Conservation (phyloP, 2,888 invertebrate species). For the Macaria liturata region DNA sequence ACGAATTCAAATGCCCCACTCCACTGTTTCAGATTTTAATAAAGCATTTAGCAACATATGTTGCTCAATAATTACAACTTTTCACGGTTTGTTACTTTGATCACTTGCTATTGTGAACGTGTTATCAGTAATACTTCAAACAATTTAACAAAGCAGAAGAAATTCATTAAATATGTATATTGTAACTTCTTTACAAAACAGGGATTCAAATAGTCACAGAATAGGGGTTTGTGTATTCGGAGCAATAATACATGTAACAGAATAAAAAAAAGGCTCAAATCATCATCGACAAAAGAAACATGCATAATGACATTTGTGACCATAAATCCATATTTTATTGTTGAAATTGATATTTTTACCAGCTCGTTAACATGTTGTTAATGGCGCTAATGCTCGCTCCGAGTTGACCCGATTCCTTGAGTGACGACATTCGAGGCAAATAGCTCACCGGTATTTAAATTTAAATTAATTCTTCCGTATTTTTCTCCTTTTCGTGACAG, state of each 20-base stretch:
- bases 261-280: too few species aligned
- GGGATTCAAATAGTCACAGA: too few species aligned
- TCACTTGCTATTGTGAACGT: too few species aligned
- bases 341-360: constrained; percentile 58
- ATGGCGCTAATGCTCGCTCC: constrained; percentile 65
- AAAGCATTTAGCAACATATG: constrained; percentile 2
- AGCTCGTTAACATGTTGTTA: constrained; percentile 66
- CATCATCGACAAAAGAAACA: constrained; percentile 3
- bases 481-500: constrained; percentile 52
- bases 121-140: too few species aligned
- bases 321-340: constrained; percentile 29
- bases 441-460: constrained; percentile 49
- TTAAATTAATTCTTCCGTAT: constrained; percentile 58
- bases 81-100: not conserved
- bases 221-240: too few species aligned
- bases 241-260: too few species aligned
- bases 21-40: constrained; percentile 6
- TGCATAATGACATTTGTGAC: constrained; percentile 11
- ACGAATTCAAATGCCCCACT: constrained; percentile 51
- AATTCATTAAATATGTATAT: too few species aligned
- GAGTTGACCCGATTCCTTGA: constrained; percentile 58
- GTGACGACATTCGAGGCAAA: constrained; percentile 54
- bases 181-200: too few species aligned
- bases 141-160: too few species aligned
- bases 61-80: not conserved